These are phyloP conservation scores for Lutraria rhynchaena DNA, from an alignment of 1,140 invertebrate genomes.

Conservation along the genomic window DNA sequence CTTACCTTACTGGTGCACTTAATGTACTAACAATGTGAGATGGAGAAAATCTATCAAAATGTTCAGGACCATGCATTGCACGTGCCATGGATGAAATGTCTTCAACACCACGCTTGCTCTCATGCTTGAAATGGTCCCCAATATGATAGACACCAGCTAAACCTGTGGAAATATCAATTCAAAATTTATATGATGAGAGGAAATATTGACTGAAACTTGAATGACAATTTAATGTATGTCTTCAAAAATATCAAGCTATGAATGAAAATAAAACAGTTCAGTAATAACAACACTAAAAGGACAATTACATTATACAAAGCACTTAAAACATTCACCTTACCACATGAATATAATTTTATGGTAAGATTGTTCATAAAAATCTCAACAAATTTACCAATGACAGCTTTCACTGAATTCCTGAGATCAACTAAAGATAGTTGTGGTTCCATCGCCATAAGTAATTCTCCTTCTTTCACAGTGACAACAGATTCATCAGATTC, in stretches of 20 bases:
- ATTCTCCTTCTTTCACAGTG: conserved; percentile 62
- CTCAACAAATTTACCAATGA: conserved; percentile 78
- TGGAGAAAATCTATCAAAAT: conserved; percentile 80
- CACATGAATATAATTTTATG: too few species aligned
- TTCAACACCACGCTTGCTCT: conserved; percentile 77
- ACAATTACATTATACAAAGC: too few species aligned
- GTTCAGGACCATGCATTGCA: conserved; percentile 78
- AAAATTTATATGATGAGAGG: too few species aligned
- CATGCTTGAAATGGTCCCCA: conserved; percentile 78
- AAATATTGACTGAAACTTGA: too few species aligned
- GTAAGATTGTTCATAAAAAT: too few species aligned
- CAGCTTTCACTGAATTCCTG: conserved; percentile 73
- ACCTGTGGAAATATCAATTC: conserved; percentile 73
- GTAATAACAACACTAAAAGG: too few species aligned
- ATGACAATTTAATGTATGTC: too few species aligned
- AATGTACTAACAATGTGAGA: conserved; percentile 68
- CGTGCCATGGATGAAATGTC: conserved; percentile 78
- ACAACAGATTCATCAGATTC: conserved; percentile 71
- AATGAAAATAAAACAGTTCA: too few species aligned
- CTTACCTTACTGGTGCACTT: conserved; percentile 63
- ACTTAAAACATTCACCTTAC: too few species aligned
- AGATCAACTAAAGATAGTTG: conserved; percentile 71
- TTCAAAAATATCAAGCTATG: too few species aligned
- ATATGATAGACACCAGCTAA: conserved; percentile 81
- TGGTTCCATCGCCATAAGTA: conserved; percentile 52